phyloP scores from a whole-genome alignment of 37 sponge, comb jelly and placozoan species.

The Cladorhizidae sp. region DNA sequence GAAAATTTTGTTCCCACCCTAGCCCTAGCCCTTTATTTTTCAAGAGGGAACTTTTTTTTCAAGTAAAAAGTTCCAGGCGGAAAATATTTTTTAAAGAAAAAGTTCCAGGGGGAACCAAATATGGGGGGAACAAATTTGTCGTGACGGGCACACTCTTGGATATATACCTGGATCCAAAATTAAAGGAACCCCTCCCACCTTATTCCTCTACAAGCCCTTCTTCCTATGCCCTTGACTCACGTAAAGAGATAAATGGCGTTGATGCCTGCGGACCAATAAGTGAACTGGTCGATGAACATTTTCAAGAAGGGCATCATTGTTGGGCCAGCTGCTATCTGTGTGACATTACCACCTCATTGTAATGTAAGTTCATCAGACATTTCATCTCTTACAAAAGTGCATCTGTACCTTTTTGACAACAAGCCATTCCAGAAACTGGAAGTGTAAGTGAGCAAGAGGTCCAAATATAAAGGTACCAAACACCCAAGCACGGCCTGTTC shows the following conservation, averaged over 20 bases:
- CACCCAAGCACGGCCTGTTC: constrained; percentile 43
- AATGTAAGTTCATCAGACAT: neutral
- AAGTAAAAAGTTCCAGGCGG: too few species aligned
- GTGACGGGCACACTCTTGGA: neutral
- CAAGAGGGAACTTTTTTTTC: too few species aligned
- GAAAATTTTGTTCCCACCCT: too few species aligned
- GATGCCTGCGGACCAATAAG: constrained; percentile 68
- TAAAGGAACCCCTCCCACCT: too few species aligned
- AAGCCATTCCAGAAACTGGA: constrained; percentile 73
- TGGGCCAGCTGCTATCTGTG: constrained; percentile 39
- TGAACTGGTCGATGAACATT: constrained; percentile 74
- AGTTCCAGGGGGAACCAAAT: too few species aligned
- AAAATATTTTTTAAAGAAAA: too few species aligned
- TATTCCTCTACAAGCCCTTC: too few species aligned
- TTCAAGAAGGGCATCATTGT: constrained; percentile 53
- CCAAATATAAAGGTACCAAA: constrained; percentile 74
- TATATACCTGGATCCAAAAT: neutral
- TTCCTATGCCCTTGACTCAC: constrained; percentile 27
- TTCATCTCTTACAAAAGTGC: neutral
- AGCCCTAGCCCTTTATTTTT: too few species aligned
- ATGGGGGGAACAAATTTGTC: too few species aligned
- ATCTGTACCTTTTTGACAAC: constrained; percentile 53
- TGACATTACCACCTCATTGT: neutral
- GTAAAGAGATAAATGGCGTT: constrained; percentile 62
- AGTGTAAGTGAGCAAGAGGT: constrained; percentile 72